These are phyloP conservation scores for Pristionchus exspectatus DNA, from an alignment of 2,888 invertebrate genomes.

Conservation along the genomic window DNA sequence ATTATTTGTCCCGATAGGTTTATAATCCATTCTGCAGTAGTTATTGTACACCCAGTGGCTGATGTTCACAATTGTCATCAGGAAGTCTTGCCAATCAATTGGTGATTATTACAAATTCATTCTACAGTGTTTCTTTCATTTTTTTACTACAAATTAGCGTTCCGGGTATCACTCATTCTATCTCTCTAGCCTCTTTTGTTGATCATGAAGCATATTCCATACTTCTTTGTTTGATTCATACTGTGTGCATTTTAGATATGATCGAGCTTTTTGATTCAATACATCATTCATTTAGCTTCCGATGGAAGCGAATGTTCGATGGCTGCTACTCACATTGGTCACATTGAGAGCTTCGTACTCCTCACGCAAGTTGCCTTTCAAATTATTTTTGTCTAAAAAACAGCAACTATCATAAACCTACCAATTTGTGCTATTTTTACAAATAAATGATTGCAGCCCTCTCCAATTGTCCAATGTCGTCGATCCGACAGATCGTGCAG, in stretches of 20 bases:
- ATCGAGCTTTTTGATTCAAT: background rate
- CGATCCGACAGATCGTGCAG: constrained; percentile 72
- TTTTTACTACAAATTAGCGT: too few relatives aligned
- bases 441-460: constrained; percentile 63
- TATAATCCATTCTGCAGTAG: background rate
- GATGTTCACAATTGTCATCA: too few relatives aligned
- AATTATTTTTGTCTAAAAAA: background rate
- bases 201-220: too few relatives aligned
- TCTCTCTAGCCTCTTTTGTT: too few relatives aligned
- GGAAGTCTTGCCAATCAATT: too few relatives aligned
- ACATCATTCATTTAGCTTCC: background rate
- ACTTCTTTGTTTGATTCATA: too few relatives aligned
- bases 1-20: background rate
- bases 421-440: background rate
- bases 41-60: background rate
- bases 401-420: too few relatives aligned
- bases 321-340: background rate
- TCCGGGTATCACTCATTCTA: too few relatives aligned
- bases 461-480: constrained; percentile 76
- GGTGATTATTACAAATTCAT: too few relatives aligned
- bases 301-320: constrained; percentile 32
- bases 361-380: constrained; percentile 18
- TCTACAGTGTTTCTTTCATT: too few relatives aligned
- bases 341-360: background rate
- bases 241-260: too few relatives aligned